These are phyloP conservation scores for Drosophila elegans DNA, from an alignment of 1,140 invertebrate genomes.

Conservation along the genomic window DNA sequence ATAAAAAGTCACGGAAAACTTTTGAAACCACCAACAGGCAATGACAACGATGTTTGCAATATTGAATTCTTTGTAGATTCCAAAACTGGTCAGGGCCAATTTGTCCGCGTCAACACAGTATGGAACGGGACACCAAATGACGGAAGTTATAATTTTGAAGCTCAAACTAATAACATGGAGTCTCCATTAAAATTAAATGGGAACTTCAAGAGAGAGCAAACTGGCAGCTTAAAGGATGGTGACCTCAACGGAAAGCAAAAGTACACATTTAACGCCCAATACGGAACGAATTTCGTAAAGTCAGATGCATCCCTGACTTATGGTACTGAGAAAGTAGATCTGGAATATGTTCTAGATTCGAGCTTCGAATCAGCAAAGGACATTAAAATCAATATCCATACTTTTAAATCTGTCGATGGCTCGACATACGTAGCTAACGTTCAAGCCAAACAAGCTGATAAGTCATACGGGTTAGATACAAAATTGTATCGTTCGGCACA, in stretches of 20 bases:
- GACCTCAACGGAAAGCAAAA: conserved; percentile 40
- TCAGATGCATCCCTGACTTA: conserved; percentile 35
- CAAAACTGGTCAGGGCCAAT: conserved; percentile 56
- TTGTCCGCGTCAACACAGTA: conserved; percentile 35
- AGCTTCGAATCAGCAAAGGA: conserved; percentile 86
- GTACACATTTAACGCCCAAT: conserved; percentile 51
- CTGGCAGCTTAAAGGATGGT: conserved; percentile 28
- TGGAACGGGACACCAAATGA: conserved; percentile 49
- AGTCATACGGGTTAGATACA: conserved; percentile 49
- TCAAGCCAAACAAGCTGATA: conserved; percentile 39
- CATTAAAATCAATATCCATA: conserved; percentile 86
- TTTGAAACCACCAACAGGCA: conserved; percentile 20
- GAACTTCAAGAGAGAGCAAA: conserved; percentile 49
- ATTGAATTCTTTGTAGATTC: conserved; percentile 46
- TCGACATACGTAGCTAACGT: conserved; percentile 65
- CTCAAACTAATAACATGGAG: conserved; percentile 47
- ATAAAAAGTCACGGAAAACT: conserved; percentile 70
- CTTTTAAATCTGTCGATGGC: conserved; percentile 86
- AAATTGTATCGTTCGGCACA: conserved; percentile 50
- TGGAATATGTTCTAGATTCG: conserved; percentile 76
- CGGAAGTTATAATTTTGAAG: conserved; percentile 58
- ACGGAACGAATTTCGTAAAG: conserved; percentile 62
- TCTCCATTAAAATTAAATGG: conserved; percentile 60
- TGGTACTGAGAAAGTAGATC: conserved; percentile 9
- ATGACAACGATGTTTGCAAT: conserved; percentile 8